Percentiles rank a stretch among this genome's conserved stretches.
Evolutionary conservation across 2,888 invertebrate species (phyloP).

Genomic region (Dorcus parallelipipedus): DNA sequence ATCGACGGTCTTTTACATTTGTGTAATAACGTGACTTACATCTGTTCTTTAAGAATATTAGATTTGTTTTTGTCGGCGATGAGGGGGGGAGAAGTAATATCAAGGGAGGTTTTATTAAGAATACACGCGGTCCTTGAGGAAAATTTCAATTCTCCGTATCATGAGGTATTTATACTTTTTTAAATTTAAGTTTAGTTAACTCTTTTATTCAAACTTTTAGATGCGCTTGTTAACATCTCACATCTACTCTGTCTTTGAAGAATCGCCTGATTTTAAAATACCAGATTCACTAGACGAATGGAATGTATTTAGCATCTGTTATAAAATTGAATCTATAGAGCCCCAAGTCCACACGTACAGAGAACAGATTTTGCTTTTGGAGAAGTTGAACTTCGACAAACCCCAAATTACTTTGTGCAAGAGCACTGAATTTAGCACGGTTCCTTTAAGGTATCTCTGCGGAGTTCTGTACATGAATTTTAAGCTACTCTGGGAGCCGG

Average conservation of each 20-base stretch:
- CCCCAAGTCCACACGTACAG: constrained; percentile 77
- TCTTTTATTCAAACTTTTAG: constrained; percentile 43
- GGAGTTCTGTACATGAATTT: constrained; percentile 85
- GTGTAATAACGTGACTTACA: constrained; percentile 49
- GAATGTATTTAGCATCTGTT: constrained; percentile 65
- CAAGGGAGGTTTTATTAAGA: constrained; percentile 48
- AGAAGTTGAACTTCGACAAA: constrained; percentile 66
- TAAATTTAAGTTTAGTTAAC: neutral
- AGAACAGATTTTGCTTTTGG: constrained; percentile 69
- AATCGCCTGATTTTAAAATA: constrained; percentile 48
- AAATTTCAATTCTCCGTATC: constrained; percentile 67
- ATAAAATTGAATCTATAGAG: constrained; percentile 66
- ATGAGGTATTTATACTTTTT: constrained; percentile 53
- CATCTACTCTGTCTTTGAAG: constrained; percentile 67
- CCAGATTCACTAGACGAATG: constrained; percentile 48
- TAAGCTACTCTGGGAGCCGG: constrained; percentile 83
- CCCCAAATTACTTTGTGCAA: constrained; percentile 53
- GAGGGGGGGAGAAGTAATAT: constrained; percentile 50
- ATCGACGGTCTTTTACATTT: constrained; percentile 50
- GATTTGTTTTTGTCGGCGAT: constrained; percentile 56
- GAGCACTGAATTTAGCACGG: constrained; percentile 57
- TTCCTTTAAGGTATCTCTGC: constrained; percentile 74
- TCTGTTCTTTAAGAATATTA: constrained; percentile 53
- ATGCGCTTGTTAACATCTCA: constrained; percentile 70
- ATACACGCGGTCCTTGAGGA: constrained; percentile 55